Evolutionary conservation across 2,797 vertebrate species (phyloP), one percentile per base, ranked within the genome.

Genomic region (Falco rusticolus): DNA sequence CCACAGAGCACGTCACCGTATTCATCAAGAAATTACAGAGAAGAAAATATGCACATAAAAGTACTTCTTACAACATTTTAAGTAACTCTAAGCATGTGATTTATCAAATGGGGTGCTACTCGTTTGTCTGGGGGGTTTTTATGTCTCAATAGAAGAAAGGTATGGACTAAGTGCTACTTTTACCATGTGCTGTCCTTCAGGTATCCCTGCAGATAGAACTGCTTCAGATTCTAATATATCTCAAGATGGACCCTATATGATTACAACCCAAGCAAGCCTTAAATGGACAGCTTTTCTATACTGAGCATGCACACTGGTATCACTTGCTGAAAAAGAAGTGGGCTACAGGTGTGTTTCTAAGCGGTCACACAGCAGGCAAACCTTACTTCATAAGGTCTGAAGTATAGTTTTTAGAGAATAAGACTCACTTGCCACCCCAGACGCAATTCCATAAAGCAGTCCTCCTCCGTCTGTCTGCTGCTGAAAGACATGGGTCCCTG

Each of bases 391-490:
- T 57, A 22, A 31, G 48, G 31, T 51, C 7, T 21, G 50, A 66
- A 43, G 14, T 12, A 50, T 2, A 39, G 70, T 53, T 75, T 16
- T n/a, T 8, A 51, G 10, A 86, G 82, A 76, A 57, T 12, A 29
- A 53, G n/a, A 97, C 99, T 97, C 98, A 99, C 99, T 99, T 98
- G 99, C 99, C 84, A 99, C 99, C 79, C 99, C 99, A 20, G 99
- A 99, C 1, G 99, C 99, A 59, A 99, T 98, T 61, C 99, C 99
- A 4, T 99, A 99, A 2, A 99, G 98, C 37, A 99, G 97, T 56
- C 99, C 99, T 48, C 98, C 99, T 34, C 99, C 99, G 9, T 99
- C 99, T 2, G 98, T 98, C 72, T 99, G 98, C 1, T 98, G 98
- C 84, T 99, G 98, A 87, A 99, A 98, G 89, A 99, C 95, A 12